Conservation (phyloP, 2,797 vertebrate genomes). For the Trachops cirrhosus region DNA sequence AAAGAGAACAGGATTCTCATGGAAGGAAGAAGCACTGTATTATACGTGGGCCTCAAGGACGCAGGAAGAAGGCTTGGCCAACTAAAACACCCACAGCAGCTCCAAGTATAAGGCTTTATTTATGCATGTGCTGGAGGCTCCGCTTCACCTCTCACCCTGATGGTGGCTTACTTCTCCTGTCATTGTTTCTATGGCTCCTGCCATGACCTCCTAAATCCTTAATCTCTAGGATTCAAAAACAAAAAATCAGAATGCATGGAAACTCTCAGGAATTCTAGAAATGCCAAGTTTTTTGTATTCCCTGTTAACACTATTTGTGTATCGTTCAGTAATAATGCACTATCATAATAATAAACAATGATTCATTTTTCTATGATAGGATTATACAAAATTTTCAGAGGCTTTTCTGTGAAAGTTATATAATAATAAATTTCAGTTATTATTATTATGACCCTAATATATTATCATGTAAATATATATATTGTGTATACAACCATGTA, state of each 20-base stretch:
- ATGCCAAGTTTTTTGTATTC: not conserved
- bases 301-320: not conserved
- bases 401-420: not conserved
- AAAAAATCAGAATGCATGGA: not conserved
- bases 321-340: not conserved
- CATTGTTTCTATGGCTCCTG: not conserved
- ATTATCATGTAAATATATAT: not conserved
- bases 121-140: no score
- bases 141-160: no score
- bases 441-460: not conserved
- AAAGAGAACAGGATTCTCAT: not conserved
- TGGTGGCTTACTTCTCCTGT: not conserved
- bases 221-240: not conserved
- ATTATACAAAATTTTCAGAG: not conserved
- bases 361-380: constrained; percentile 14
- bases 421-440: not conserved
- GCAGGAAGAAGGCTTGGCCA: no score
- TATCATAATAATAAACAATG: not conserved
- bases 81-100: not conserved
- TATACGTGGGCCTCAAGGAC: not conserved
- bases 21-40: not conserved
- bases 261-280: not conserved
- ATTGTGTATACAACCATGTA: not conserved
- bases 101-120: not conserved
- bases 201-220: not conserved